phyloP scores from a whole-genome alignment of 2,797 vertebrate species.

The Takifugu ocellatus region DNA sequence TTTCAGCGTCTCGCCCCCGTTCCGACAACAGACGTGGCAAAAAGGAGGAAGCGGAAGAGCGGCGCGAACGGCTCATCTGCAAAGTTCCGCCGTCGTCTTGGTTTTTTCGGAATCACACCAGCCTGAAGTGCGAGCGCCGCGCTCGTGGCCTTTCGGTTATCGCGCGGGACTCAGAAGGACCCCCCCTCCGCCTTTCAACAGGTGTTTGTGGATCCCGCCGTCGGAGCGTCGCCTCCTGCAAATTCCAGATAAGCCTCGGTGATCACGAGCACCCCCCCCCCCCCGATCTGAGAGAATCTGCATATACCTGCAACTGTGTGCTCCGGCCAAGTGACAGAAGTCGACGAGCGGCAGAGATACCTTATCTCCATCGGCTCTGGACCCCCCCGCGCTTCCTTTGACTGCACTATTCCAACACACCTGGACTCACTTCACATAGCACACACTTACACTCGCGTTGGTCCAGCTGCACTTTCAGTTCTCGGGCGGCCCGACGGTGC shows the following conservation, averaged over 20 bases:
- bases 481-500: conserved; percentile 20
- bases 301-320: conserved; percentile 53
- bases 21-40: conserved; percentile 22
- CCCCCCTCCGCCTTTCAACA: conserved; percentile 49
- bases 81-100: conserved; percentile 4
- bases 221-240: conserved; percentile 48
- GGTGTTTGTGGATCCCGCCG: conserved; percentile 50
- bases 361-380: conserved; percentile 55
- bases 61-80: background rate
- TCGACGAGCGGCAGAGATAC: conserved; percentile 36
- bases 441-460: conserved; percentile 16
- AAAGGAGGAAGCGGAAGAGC: no score
- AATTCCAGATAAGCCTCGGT: conserved; percentile 60
- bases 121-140: conserved; percentile 5
- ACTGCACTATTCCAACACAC: conserved; percentile 49
- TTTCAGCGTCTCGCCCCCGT: conserved; percentile 35
- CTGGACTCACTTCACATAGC: conserved; percentile 51
- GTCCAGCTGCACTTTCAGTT: conserved; percentile 35
- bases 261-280: conserved; percentile 20
- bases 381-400: conserved; percentile 33
- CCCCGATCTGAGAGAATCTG: conserved; percentile 53
- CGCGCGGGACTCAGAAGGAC: conserved; percentile 34
- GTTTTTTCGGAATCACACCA: background rate
- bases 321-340: conserved; percentile 64
- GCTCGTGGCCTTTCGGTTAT: conserved; percentile 39